Percentiles rank a stretch among this genome's conserved stretches.
These are phyloP conservation scores for Pinctada fucata DNA, from an alignment of 2,888 invertebrate species.

Conservation along the genomic window DNA sequence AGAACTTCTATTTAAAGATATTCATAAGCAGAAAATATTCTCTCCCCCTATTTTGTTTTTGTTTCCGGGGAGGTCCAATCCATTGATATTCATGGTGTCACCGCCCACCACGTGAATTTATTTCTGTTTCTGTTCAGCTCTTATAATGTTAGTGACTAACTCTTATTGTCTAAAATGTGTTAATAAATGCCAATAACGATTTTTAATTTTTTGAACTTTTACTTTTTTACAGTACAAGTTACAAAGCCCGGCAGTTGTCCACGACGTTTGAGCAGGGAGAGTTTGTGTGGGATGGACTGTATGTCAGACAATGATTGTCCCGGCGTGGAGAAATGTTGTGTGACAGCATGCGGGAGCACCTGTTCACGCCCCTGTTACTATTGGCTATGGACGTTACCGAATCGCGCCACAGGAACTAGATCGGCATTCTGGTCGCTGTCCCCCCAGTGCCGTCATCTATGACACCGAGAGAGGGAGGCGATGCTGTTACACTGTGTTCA, in stretches of 20 bases:
- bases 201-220: not conserved
- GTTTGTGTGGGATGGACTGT: slow-evolving; percentile 46
- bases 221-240: slow-evolving; percentile 37
- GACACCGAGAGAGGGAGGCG: not conserved
- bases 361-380: slow-evolving; percentile 57
- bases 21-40: no score
- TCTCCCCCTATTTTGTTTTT: no score
- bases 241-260: slow-evolving; percentile 56
- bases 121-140: no score
- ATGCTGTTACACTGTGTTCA: no score
- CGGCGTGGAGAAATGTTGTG: slow-evolving; percentile 56
- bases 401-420: slow-evolving; percentile 41
- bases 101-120: no score
- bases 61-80: no score
- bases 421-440: slow-evolving; percentile 48
- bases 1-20: no score
- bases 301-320: slow-evolving; percentile 50
- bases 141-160: no score
- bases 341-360: slow-evolving; percentile 48
- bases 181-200: no score
- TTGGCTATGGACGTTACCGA: slow-evolving; percentile 43
- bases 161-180: no score
- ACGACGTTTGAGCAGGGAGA: slow-evolving; percentile 32
- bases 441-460: slow-evolving; percentile 45
- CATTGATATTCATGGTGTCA: no score